Evolutionary conservation across 2,113 vertebrate genomes (phyloP), one percentile per base, ranked within the genome.

Genomic region (Bubo bubo): DNA sequence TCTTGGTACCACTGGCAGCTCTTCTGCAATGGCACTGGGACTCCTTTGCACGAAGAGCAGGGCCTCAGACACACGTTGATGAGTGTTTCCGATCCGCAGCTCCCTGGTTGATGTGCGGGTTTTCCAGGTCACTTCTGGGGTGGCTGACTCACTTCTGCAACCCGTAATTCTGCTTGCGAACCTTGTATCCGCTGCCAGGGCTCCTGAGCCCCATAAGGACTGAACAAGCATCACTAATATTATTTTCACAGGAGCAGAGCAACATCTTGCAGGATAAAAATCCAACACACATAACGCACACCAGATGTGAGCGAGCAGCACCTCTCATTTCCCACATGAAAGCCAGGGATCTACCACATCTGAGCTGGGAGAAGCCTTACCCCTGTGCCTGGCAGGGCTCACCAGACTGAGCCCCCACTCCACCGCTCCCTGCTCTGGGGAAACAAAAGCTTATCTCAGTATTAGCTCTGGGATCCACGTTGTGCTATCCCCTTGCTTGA

Each of bases 11-110:
- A 21, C 35, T 3, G 4, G 63, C 50, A 73, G 66, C 14, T 88
- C 28, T 67, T 15, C 50, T 58, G 28, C 6, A 2, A 26, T 3
- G 1, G 8, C 0, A 0, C 50, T 67, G n/a, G 35, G 73, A 79
- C 19, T 74, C 50, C 59, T 84, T 30, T 32, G 50, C 45, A 79
- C 0, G 0, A 70, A 53, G 32, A 4, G 17, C 32, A 45, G 32
- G 18, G 7, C 8, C 19, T 87, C 30, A 63, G 64, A 8, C 64
- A 93, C 13, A 9, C 10, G 0, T 3, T 8, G 45, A 24, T 53
- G 55, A 81, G 3, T 1, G 2, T 4, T 83, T 62, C n/a, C 11
- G 12, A 71, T 4, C 32, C 19, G 32, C 60, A 94, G 66, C 60
- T 94, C 64, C 37, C 28, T 1, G 2, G 37, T 27, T 4, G 10